phyloP scores from a whole-genome alignment of 1,140 invertebrate species.

The Brachionus rubens region DNA sequence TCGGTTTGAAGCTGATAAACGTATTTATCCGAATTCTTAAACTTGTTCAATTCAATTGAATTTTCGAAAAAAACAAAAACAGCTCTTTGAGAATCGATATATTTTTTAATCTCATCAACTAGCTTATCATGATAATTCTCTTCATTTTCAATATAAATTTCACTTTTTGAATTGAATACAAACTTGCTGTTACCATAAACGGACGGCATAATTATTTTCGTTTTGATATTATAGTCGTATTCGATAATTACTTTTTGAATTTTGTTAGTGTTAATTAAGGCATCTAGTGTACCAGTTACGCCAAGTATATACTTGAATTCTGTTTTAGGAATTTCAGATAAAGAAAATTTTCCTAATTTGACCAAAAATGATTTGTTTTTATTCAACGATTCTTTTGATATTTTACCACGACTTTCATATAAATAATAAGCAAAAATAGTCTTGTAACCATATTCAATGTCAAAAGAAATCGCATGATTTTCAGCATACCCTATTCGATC shows the following conservation, averaged over 20 bases:
- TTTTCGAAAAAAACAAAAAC: neutral
- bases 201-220: neutral
- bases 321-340: neutral
- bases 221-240: neutral
- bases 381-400: neutral
- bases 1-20: neutral
- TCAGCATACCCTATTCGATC: neutral
- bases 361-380: neutral
- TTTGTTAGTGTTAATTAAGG: neutral
- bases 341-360: neutral
- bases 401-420: neutral
- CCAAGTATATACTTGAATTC: neutral
- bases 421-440: neutral
- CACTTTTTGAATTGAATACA: neutral
- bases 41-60: neutral
- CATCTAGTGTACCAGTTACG: neutral
- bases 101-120: neutral
- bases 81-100: neutral
- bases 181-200: neutral
- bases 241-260: neutral
- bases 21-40: neutral
- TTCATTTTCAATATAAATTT: neutral
- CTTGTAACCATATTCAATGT: neutral
- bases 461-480: neutral
- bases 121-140: neutral